Evolutionary conservation across 2,888 invertebrate species (phyloP).

Genomic region (Synanthedon andrenaeformis): DNA sequence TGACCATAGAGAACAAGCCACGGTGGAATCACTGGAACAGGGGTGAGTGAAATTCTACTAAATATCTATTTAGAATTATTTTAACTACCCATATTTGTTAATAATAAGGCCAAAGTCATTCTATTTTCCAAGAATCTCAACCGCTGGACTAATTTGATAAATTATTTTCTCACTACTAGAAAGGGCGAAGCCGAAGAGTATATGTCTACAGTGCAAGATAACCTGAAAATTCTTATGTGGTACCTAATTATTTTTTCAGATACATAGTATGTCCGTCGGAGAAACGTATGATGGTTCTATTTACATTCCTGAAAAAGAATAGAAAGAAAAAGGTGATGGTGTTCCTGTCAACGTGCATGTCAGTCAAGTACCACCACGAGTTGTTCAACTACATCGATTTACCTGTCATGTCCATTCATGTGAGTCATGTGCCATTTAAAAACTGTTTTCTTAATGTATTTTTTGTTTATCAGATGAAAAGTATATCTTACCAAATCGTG

Average conservation of each 20-base stretch:
- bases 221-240: background rate
- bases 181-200: too few species aligned
- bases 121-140: too few species aligned
- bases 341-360: conserved; percentile 97
- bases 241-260: conserved; percentile 44
- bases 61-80: too few species aligned
- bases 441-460: conserved; percentile 12
- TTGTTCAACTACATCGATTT: conserved; percentile 97
- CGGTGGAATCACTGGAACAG: conserved; percentile 85
- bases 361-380: conserved; percentile 96
- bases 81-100: too few species aligned
- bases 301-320: conserved; percentile 97
- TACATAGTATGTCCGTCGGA: conserved; percentile 97
- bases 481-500: too few species aligned
- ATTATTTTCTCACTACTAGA: too few species aligned
- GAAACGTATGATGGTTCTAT: conserved; percentile 94
- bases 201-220: too few species aligned
- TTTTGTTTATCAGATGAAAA: too few species aligned
- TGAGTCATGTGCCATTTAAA: conserved; percentile 53
- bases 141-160: too few species aligned
- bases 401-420: conserved; percentile 95
- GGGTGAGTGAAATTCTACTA: conserved; percentile 47
- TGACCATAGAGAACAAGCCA: conserved; percentile 85
- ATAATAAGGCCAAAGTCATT: too few species aligned
- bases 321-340: conserved; percentile 96